phyloP scores from a whole-genome alignment of 1,140 invertebrate genomes.

The Gryllus bimaculatus region DNA sequence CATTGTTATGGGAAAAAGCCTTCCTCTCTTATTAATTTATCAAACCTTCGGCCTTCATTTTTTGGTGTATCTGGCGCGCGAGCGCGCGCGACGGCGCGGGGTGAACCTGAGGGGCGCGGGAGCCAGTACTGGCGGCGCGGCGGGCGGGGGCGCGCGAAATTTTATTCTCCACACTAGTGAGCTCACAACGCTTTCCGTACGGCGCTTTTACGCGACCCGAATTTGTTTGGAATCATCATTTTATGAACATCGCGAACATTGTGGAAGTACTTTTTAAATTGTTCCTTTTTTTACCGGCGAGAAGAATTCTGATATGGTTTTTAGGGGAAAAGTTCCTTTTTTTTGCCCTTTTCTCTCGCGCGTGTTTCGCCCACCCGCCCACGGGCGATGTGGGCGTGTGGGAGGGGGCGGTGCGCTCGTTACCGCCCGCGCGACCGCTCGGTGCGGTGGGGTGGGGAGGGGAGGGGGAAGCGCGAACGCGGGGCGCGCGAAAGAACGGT shows the following conservation, averaged over 20 bases:
- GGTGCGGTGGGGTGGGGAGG: too few species aligned
- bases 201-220: not conserved
- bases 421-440: too few species aligned
- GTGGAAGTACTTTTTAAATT: constrained; percentile 2
- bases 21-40: not conserved
- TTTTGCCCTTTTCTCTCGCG: too few species aligned
- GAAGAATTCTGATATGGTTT: not conserved
- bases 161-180: not conserved
- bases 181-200: not conserved
- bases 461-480: not conserved
- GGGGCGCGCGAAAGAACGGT: not conserved
- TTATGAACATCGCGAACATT: not conserved
- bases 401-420: too few species aligned
- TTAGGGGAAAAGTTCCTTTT: not conserved
- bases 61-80: not conserved
- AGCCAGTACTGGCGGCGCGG: too few species aligned
- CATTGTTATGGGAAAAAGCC: not conserved
- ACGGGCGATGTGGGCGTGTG: too few species aligned
- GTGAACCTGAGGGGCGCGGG: too few species aligned
- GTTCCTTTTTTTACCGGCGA: not conserved
- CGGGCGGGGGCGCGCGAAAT: not conserved
- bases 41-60: not conserved
- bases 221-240: not conserved
- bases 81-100: too few species aligned
- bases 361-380: too few species aligned